These are phyloP conservation scores for Puntigrus tetrazona DNA, from an alignment of 2,113 vertebrate genomes.

Conservation along the genomic window DNA sequence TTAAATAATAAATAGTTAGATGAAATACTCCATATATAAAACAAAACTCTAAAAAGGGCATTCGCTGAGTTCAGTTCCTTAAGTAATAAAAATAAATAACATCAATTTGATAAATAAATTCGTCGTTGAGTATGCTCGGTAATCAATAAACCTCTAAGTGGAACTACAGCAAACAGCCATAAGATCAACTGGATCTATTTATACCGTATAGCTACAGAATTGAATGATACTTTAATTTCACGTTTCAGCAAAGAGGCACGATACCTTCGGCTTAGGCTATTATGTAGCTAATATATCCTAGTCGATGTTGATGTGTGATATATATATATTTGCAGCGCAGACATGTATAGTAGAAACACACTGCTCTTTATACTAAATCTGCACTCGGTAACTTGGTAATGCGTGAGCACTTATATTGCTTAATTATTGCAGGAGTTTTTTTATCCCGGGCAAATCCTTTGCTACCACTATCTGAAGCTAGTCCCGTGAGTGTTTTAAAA, in stretches of 20 bases:
- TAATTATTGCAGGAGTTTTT: neutral
- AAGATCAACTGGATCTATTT: neutral
- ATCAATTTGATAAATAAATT: neutral
- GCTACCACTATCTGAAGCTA: neutral
- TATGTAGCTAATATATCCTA: neutral
- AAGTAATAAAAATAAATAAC: neutral
- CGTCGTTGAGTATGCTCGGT: too few species aligned
- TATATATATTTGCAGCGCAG: slow-evolving; percentile 6
- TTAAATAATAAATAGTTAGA: neutral
- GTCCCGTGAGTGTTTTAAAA: neutral
- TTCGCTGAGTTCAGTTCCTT: neutral
- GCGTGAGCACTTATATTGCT: neutral
- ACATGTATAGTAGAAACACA: neutral
- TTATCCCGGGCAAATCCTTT: slow-evolving; percentile 2
- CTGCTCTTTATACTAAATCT: neutral
- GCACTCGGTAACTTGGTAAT: neutral
- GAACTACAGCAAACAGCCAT: neutral
- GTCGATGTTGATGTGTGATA: neutral
- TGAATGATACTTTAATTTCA: neutral
- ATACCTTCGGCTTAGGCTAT: neutral
- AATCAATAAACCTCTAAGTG: neutral
- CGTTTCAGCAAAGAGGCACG: neutral
- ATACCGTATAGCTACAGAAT: neutral
- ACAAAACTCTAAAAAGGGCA: neutral
- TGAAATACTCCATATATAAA: neutral